Percentiles rank a stretch among this genome's conserved stretches.
These are phyloP conservation scores for Morinoia aosen DNA, from an alignment of 2,888 invertebrate genomes.

Conservation along the genomic window DNA sequence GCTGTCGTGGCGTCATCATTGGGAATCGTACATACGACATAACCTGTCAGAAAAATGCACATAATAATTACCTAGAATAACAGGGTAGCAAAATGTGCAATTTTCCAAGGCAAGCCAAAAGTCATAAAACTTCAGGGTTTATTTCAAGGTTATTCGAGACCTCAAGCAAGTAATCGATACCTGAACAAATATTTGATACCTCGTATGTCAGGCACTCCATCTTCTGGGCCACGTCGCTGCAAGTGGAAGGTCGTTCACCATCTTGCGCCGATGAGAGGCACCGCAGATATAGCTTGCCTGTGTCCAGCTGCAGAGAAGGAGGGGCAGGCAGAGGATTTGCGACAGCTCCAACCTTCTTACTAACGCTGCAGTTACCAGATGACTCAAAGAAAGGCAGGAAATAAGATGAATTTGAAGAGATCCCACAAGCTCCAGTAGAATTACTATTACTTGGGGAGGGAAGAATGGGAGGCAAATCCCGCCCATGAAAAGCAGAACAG, in stretches of 20 bases:
- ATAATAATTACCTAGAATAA: not conserved
- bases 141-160: not conserved
- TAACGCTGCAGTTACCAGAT: not conserved
- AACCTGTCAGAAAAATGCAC: conserved; percentile 70
- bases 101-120: not conserved
- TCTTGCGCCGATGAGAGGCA: conserved; percentile 2
- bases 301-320: not conserved
- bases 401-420: not conserved
- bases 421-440: not conserved
- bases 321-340: not conserved
- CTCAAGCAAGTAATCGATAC: not conserved
- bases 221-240: conserved; percentile 74
- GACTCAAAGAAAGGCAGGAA: not conserved
- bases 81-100: not conserved
- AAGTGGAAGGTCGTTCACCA: conserved; percentile 61
- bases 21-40: conserved; percentile 88
- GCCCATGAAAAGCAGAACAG: not conserved
- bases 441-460: not conserved
- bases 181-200: conserved; percentile 21
- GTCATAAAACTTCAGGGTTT: not conserved
- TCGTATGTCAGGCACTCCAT: conserved; percentile 73
- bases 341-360: not conserved
- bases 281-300: conserved; percentile 59
- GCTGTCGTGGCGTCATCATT: conserved; percentile 92
- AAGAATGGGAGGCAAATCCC: not conserved